These are phyloP conservation scores for Pelvicachromis taeniatus DNA, from an alignment of 2,113 vertebrate genomes.

Conservation along the genomic window DNA sequence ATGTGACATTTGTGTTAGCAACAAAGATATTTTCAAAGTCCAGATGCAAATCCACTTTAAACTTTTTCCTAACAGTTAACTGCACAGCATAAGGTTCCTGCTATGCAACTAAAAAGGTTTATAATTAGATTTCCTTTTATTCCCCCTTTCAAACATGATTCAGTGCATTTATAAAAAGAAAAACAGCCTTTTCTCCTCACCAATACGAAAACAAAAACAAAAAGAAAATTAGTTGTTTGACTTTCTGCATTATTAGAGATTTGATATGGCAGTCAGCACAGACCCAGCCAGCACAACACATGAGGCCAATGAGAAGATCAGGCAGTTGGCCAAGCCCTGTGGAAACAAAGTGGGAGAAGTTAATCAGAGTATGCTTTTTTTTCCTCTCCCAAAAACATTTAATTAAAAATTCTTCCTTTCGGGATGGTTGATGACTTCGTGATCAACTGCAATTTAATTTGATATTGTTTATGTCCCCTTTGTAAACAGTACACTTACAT, in stretches of 20 bases:
- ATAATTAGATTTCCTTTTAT: not conserved
- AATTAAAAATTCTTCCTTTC: not conserved
- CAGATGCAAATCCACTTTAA: not conserved
- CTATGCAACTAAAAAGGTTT: not conserved
- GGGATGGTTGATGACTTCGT: not conserved
- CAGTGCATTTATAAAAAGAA: not conserved
- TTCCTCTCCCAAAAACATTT: not conserved
- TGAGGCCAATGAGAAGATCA: slow-evolving; percentile 73
- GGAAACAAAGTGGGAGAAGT: not conserved
- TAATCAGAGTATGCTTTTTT: not conserved
- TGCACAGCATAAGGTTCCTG: not conserved
- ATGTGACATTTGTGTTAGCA: not conserved
- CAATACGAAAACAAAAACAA: not conserved
- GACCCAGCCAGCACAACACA: slow-evolving; percentile 78
- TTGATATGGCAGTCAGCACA: slow-evolving; percentile 80
- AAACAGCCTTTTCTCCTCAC: not conserved
- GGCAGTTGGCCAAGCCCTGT: slow-evolving; percentile 77
- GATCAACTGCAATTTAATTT: not conserved
- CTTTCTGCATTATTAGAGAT: slow-evolving; percentile 52
- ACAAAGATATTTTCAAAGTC: not conserved
- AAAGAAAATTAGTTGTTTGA: not conserved
- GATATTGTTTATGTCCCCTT: not conserved
- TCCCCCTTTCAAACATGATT: not conserved
- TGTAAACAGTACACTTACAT: not conserved
- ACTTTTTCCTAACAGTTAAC: not conserved